Conservation (phyloP, 2,797 vertebrate genomes). For the Anguilla marmorata region DNA sequence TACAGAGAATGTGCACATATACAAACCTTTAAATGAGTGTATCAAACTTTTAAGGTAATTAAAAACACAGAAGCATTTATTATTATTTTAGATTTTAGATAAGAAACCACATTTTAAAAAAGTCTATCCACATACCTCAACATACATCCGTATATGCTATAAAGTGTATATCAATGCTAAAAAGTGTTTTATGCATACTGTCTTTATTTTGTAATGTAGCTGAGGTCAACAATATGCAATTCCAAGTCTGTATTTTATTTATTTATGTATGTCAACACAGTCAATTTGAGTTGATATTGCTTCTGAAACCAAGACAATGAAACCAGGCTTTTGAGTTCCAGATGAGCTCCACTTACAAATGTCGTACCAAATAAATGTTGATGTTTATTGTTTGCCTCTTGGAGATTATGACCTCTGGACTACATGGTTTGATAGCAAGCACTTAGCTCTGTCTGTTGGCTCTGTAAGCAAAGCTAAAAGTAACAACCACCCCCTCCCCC, state of each 20-base stretch:
- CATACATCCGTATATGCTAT: too few relatives aligned
- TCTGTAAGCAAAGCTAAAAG: not conserved
- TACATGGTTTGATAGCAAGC: not conserved
- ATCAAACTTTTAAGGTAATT: not conserved
- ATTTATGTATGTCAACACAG: not conserved
- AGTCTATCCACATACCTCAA: too few relatives aligned
- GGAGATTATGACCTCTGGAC: not conserved
- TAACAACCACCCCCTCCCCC: not conserved
- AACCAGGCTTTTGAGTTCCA: not conserved
- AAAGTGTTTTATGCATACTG: too few relatives aligned
- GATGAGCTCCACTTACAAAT: not conserved
- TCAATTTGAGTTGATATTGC: not conserved
- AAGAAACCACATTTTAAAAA: too few relatives aligned
- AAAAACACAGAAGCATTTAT: not conserved
- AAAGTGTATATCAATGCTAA: too few relatives aligned
- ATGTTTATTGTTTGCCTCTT: not conserved
- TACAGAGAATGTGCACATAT: not conserved
- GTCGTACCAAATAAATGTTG: not conserved
- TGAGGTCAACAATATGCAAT: not conserved
- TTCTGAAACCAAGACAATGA: conserved; percentile 12
- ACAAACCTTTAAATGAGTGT: not conserved
- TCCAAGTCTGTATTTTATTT: not conserved
- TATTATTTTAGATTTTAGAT: not conserved
- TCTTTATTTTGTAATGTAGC: not conserved
- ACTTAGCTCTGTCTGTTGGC: not conserved